Evolutionary conservation across 2,888 invertebrate species (phyloP), one percentile per base, ranked within the genome.

Genomic region (Pheosia gnoma): DNA sequence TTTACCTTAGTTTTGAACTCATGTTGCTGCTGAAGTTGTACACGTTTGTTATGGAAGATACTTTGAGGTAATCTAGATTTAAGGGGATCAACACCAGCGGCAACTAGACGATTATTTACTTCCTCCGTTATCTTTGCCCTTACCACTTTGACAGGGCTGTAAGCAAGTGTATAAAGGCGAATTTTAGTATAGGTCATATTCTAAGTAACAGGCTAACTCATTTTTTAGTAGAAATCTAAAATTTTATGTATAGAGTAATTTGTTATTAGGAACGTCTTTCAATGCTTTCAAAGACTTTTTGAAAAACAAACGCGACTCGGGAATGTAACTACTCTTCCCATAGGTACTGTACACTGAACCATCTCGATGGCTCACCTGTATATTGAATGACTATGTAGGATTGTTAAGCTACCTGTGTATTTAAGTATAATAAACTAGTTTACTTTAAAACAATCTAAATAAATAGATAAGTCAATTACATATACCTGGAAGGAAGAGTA

Each of bases 31-130:
- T 91, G 93, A 51, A 96, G 80, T 62, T 94, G 94, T 59, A 91
- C 88, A 68, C 94, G 88, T 71, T 95, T 95, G 75, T 94, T 95
- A 62, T 94, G 89, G 74, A 93, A 96, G 10, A 94, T 89, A 66
- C 85, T 91, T 69, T 88, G 83, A 0, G 95, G 94, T 69, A 96
- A 82, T 59, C 95, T 94, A 52, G 87, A 91, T 94, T 95, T 95
- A 43, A 95, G 91, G 4, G 95, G 95, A 78, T 95, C 95, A 36
- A 96, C 94, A 11, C 96, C 96, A 57, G 95, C 85, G 63, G 94
- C 90, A 66, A 91, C 91, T 66, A 96, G 84, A 62, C 94, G 94
- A 62, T 88, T 92, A 64, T 94, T 91, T 0, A 95, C 89, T 82
- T 92, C 90, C 80, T 93, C 93, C 36, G 88, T 89, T 74, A 93